Conservation (phyloP, 2,888 invertebrate species). For the Epinotia nisella region DNA sequence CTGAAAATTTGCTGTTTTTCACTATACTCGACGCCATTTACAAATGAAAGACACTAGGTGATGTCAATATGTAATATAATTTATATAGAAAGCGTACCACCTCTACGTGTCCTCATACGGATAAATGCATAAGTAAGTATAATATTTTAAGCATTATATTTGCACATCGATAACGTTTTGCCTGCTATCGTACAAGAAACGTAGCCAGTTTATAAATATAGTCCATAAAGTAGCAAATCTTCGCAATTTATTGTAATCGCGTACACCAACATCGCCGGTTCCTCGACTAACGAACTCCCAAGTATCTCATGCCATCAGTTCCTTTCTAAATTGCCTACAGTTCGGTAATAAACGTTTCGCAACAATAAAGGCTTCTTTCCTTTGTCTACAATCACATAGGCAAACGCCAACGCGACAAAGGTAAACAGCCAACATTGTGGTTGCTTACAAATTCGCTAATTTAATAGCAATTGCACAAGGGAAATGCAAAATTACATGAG, state of each 20-base stretch:
- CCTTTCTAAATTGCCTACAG: constrained; percentile 17
- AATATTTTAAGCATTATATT: not conserved
- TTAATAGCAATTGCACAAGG: constrained; percentile 43
- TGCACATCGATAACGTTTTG: not conserved
- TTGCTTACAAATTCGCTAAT: constrained; percentile 45
- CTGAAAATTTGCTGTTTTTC: not conserved
- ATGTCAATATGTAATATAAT: too few species aligned
- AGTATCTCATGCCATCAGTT: not conserved
- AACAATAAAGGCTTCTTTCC: constrained; percentile 35
- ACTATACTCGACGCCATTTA: not conserved
- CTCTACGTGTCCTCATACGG: not conserved
- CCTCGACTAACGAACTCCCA: not conserved
- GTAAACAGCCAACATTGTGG: constrained; percentile 40
- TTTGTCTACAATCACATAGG: constrained; percentile 37
- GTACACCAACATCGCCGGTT: not conserved
- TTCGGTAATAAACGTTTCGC: constrained; percentile 29
- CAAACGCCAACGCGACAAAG: constrained; percentile 43
- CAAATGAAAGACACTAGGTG: too few species aligned
- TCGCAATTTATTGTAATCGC: constrained; percentile 17
- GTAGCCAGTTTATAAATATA: not conserved
- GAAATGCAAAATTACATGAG: constrained; percentile 40
- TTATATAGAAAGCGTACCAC: not conserved
- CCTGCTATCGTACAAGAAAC: not conserved
- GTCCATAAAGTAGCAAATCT: not conserved
- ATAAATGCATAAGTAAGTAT: not conserved